Conservation (phyloP, 2,797 vertebrate genomes). For the Orestias chungarensis region DNA sequence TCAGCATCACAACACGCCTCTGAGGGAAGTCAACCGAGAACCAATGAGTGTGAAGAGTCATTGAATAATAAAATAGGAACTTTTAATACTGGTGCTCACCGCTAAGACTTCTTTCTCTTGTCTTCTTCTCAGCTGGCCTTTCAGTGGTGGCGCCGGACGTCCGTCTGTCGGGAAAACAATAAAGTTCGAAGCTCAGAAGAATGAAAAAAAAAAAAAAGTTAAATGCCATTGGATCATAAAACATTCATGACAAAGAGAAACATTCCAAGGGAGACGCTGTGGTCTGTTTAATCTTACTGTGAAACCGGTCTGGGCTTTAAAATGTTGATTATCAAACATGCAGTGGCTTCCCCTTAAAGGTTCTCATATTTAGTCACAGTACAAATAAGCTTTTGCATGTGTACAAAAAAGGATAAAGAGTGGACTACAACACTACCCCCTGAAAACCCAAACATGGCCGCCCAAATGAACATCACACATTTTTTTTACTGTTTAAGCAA, state of each 20-base stretch:
- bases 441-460: too few relatives aligned
- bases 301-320: background rate
- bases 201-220: background rate
- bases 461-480: background rate
- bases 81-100: slow-evolving; percentile 69
- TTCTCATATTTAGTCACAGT: too few relatives aligned
- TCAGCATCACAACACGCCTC: slow-evolving; percentile 79
- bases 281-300: too few relatives aligned
- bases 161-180: slow-evolving; percentile 77
- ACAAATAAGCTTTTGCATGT: too few relatives aligned
- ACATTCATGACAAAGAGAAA: background rate
- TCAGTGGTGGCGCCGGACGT: slow-evolving; percentile 83
- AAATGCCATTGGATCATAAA: background rate
- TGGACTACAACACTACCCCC: too few relatives aligned
- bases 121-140: slow-evolving; percentile 81
- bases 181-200: background rate
- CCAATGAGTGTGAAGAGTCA: background rate
- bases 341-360: too few relatives aligned
- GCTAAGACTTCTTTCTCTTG: slow-evolving; percentile 79
- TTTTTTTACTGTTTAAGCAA: too few relatives aligned
- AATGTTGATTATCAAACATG: background rate
- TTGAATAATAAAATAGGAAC: background rate
- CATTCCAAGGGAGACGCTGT: too few relatives aligned
- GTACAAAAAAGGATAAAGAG: too few relatives aligned
- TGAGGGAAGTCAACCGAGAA: slow-evolving; percentile 34